Conservation (phyloP, 2,888 invertebrate genomes). For the Phania funesta region DNA sequence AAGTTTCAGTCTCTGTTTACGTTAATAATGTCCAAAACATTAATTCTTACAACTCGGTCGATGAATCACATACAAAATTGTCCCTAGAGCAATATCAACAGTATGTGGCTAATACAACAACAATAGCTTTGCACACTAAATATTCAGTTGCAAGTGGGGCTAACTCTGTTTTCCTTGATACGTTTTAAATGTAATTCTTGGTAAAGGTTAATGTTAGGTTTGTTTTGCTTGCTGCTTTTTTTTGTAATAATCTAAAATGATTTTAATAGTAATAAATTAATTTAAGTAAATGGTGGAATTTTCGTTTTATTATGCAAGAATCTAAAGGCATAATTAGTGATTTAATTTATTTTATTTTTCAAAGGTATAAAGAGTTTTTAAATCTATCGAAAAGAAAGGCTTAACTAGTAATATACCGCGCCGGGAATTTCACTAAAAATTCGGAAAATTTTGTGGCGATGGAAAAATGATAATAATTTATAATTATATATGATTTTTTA, state of each 20-base stretch:
- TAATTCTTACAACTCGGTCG: constrained; percentile 73
- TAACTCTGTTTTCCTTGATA: background rate
- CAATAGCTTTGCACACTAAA: background rate
- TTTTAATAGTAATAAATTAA: background rate
- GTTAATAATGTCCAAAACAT: constrained; percentile 73
- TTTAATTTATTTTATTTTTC: too few species aligned
- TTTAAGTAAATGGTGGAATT: too few species aligned
- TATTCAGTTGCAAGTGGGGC: constrained; percentile 7
- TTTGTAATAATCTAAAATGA: background rate
- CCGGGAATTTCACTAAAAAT: too few species aligned
- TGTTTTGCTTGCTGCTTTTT: constrained; percentile 1
- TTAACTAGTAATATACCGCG: too few species aligned
- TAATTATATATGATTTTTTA: too few species aligned
- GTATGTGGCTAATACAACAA: constrained; percentile 43
- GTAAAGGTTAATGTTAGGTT: constrained; percentile 28
- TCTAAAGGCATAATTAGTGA: too few species aligned
- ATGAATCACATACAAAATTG: constrained; percentile 69
- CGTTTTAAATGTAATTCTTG: background rate
- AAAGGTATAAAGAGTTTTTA: too few species aligned
- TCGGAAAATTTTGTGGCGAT: too few species aligned
- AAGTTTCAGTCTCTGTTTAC: constrained; percentile 14
- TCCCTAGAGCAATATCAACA: constrained; percentile 55
- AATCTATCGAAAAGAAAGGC: too few species aligned
- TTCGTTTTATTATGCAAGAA: too few species aligned
- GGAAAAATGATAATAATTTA: too few species aligned